Percentiles rank a stretch among this genome's conserved stretches.
phyloP scores from a whole-genome alignment of 2,113 vertebrate species.

The Ciconia stormi region DNA sequence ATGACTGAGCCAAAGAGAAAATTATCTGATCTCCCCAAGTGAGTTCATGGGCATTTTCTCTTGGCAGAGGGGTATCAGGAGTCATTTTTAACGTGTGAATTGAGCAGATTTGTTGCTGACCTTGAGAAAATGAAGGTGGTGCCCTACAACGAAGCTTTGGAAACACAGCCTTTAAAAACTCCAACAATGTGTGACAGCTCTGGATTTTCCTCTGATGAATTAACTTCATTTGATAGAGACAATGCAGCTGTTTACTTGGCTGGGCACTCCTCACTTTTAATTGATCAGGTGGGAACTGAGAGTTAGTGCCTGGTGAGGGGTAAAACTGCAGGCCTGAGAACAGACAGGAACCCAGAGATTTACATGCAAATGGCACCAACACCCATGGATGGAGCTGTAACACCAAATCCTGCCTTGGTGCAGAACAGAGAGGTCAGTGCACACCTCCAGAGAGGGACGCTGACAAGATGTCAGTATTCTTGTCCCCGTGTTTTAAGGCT shows the following conservation, averaged over 20 bases:
- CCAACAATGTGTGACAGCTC: neutral
- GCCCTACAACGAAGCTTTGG: neutral
- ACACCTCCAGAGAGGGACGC: accelerated
- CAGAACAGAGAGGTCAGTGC: neutral
- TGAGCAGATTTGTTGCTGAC: slow-evolving; percentile 11
- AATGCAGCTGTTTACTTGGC: neutral
- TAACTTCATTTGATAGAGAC: neutral
- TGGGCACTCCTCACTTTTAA: neutral
- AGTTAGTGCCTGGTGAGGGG: neutral
- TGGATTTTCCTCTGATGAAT: neutral
- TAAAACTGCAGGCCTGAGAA: neutral
- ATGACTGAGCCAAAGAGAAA: neutral
- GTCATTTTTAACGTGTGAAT: neutral
- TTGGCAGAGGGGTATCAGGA: neutral
- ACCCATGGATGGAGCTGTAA: neutral
- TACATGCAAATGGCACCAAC: neutral
- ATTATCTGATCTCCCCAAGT: neutral
- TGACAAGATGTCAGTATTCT: accelerated
- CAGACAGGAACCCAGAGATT: neutral
- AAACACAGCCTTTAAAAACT: neutral
- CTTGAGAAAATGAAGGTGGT: slow-evolving; percentile 10
- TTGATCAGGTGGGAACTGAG: neutral
- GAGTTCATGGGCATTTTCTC: neutral
- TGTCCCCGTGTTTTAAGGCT: neutral
- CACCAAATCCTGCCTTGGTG: accelerated